Evolutionary conservation across 2,113 vertebrate genomes (phyloP).

Genomic region (Polyodon spathula): DNA sequence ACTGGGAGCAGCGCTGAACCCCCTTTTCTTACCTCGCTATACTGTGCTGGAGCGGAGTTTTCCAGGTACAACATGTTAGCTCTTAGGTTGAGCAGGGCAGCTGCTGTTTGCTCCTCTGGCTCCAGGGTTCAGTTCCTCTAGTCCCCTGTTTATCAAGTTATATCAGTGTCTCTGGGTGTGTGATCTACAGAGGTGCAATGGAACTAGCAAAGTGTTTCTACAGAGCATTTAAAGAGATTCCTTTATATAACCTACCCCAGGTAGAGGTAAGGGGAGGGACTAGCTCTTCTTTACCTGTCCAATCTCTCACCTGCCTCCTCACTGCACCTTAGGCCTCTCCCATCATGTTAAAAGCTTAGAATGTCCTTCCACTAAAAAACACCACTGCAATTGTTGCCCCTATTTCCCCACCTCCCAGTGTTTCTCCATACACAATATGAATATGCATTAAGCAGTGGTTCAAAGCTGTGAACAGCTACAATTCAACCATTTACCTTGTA

Average conservation of each 20-base stretch:
- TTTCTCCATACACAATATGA: neutral
- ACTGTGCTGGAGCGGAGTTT: slow-evolving; percentile 85
- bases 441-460: slow-evolving; percentile 2
- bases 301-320: slow-evolving; percentile 85
- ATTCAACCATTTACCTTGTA: neutral
- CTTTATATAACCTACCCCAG: slow-evolving; percentile 74
- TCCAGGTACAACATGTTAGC: slow-evolving; percentile 99
- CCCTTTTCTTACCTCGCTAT: slow-evolving; percentile 84
- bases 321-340: slow-evolving; percentile 18
- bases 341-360: too few species aligned
- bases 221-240: slow-evolving; percentile 75
- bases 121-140: slow-evolving; percentile 89
- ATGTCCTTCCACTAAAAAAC: too few species aligned
- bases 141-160: slow-evolving; percentile 61
- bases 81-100: slow-evolving; percentile 89
- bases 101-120: slow-evolving; percentile 91
- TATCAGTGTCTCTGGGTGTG: slow-evolving; percentile 18
- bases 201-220: slow-evolving; percentile 60
- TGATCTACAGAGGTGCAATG: slow-evolving; percentile 64
- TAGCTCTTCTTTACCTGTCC: slow-evolving; percentile 79
- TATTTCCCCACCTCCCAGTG: too few species aligned
- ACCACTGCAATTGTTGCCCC: too few species aligned
- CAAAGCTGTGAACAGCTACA: neutral
- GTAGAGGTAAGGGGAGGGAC: slow-evolving; percentile 71
- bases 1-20: too few species aligned